phyloP scores from a whole-genome alignment of 2,797 vertebrate genomes.

The Sciurus vulgaris region DNA sequence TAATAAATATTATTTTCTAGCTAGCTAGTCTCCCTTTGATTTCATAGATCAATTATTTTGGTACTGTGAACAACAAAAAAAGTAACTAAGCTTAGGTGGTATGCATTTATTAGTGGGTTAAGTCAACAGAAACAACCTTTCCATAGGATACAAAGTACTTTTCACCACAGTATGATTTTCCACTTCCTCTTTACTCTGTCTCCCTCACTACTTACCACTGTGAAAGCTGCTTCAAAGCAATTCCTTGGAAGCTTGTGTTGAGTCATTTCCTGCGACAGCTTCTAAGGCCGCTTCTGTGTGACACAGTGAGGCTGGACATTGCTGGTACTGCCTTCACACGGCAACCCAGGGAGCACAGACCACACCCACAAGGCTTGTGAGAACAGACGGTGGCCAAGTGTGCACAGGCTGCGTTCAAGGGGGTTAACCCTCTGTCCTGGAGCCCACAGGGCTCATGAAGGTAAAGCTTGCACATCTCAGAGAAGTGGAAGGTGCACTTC shows the following conservation, averaged over 20 bases:
- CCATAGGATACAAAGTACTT: not conserved
- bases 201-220: accelerated
- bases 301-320: not conserved
- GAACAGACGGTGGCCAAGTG: accelerated
- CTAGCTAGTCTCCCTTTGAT: not conserved
- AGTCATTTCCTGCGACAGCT: too few relatives aligned
- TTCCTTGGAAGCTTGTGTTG: not conserved
- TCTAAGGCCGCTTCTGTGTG: not conserved
- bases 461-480: not conserved
- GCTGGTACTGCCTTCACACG: not conserved
- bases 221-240: not conserved
- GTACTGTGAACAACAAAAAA: not conserved
- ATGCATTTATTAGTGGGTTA: not conserved
- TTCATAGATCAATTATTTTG: not conserved
- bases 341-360: not conserved
- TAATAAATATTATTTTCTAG: not conserved
- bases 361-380: not conserved
- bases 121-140: not conserved
- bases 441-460: not conserved
- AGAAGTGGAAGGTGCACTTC: not conserved
- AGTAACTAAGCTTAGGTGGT: too few relatives aligned
- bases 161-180: not conserved
- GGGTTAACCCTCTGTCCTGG: not conserved
- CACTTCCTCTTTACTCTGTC: not conserved
- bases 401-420: not conserved